Percentiles rank a stretch among this genome's conserved stretches.
Conservation (phyloP, 2,888 invertebrate genomes). For the Tenodera sinensis region DNA sequence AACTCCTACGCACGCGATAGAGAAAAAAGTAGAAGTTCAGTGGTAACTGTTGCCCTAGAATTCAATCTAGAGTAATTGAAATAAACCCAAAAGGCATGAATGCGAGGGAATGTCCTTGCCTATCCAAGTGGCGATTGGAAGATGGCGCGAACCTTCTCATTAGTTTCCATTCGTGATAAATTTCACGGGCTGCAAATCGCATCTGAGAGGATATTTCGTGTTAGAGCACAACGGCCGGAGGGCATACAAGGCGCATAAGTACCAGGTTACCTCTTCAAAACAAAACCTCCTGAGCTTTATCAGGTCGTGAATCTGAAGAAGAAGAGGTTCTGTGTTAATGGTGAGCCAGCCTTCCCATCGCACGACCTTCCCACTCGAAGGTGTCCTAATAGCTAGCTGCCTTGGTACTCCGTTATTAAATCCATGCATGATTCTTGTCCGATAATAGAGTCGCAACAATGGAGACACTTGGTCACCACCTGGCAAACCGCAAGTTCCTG, state of each 20-base stretch:
- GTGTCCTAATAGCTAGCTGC: neutral
- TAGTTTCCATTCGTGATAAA: neutral
- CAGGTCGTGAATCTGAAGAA: slow-evolving; percentile 2
- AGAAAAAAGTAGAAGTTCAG: no score
- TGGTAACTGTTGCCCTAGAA: no score
- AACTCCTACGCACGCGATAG: no score
- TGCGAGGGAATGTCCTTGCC: neutral
- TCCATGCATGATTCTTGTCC: neutral
- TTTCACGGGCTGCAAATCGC: neutral
- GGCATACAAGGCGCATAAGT: neutral
- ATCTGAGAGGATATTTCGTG: neutral
- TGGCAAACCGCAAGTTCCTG: neutral
- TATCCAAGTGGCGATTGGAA: neutral
- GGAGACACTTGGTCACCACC: neutral
- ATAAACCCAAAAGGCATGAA: neutral
- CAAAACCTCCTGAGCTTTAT: neutral
- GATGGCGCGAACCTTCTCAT: neutral
- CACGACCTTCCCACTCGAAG: neutral
- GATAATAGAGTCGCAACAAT: neutral
- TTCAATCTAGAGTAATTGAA: no score
- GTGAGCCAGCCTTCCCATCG: neutral
- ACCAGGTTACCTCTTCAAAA: neutral
- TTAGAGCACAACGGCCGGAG: neutral
- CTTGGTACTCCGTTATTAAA: neutral
- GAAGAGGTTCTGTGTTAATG: neutral